A percentile compares a stretch with the other conserved stretches of the same genome.
Evolutionary conservation across 92 coral and sea anemone genomes (phyloP).

Genomic region (Phenganax subtilis): DNA sequence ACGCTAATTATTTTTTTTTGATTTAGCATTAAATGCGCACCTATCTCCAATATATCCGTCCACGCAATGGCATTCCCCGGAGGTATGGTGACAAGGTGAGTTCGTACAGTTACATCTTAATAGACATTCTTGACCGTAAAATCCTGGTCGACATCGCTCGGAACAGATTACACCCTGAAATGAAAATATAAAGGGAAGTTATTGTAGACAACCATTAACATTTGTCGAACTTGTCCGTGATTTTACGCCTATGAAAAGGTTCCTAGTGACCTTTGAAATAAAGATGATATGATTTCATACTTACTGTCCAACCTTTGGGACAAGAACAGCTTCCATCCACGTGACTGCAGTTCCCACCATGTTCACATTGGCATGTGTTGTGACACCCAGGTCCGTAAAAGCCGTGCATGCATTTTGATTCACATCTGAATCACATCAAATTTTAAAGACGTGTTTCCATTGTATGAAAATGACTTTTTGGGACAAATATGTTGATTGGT

Average conservation of each 20-base stretch:
- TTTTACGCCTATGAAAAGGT: too few relatives aligned
- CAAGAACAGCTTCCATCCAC: constrained; percentile 65
- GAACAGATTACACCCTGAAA: constrained; percentile 66
- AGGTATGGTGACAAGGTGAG: constrained; percentile 69
- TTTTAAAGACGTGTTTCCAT: too few relatives aligned
- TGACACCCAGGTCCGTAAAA: constrained; percentile 7
- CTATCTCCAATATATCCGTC: constrained; percentile 81
- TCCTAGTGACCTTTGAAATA: too few relatives aligned
- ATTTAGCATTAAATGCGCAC: constrained; percentile 19
- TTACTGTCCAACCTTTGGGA: constrained; percentile 56
- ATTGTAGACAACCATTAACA: too few relatives aligned
- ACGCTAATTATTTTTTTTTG: too few relatives aligned
- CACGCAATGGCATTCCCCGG: constrained; percentile 83
- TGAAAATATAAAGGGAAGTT: neutral
- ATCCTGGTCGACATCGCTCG: constrained; percentile 67
- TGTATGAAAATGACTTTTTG: too few relatives aligned
- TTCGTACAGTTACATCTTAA: constrained; percentile 67
- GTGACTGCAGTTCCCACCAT: constrained; percentile 63
- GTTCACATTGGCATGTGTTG: neutral
- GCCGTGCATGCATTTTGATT: neutral
- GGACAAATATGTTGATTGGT: too few relatives aligned
- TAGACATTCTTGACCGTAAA: constrained; percentile 70
- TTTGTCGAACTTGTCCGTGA: too few relatives aligned
- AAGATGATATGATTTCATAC: neutral
- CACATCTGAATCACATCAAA: constrained; percentile 6